A percentile compares a stretch with the other conserved stretches of the same genome.
Evolutionary conservation across 2,888 invertebrate species (phyloP).

Genomic region (Alloplasta piceator): DNA sequence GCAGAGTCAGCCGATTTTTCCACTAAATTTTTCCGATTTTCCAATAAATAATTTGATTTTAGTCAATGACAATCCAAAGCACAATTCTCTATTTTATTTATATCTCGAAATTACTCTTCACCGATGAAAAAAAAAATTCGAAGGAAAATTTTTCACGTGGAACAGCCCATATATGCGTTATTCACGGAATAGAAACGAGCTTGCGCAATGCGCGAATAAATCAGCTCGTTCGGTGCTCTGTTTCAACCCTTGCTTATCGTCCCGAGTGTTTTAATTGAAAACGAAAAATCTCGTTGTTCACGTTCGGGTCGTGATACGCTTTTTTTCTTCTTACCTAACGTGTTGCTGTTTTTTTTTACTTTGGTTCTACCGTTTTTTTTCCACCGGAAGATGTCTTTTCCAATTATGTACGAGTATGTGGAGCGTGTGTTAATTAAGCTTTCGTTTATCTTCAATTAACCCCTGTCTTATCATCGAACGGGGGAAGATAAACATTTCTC

Average conservation of each 20-base stretch:
- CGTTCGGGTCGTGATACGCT: not conserved
- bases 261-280: constrained; percentile 40
- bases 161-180: not conserved
- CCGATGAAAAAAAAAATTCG: too few relatives aligned
- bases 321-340: constrained; percentile 1
- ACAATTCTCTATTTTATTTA: too few relatives aligned
- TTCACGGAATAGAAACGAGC: constrained; percentile 13
- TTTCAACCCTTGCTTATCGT: not conserved
- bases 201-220: constrained; percentile 29
- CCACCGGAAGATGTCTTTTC: not conserved
- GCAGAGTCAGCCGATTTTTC: too few relatives aligned
- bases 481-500: not conserved
- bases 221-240: constrained; percentile 6
- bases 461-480: not conserved
- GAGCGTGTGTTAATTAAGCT: constrained; percentile 6
- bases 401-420: not conserved
- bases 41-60: too few relatives aligned
- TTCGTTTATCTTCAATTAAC: not conserved
- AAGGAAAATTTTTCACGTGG: too few relatives aligned
- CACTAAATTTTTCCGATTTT: too few relatives aligned
- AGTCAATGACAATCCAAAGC: too few relatives aligned
- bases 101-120: too few relatives aligned
- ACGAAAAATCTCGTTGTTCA: constrained; percentile 36
- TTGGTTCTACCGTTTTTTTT: not conserved
- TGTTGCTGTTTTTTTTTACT: not conserved